Base-by-base conservation (phyloP, 2,113 vertebrate genomes). In the Neodontobutis hainanensis region DNA sequence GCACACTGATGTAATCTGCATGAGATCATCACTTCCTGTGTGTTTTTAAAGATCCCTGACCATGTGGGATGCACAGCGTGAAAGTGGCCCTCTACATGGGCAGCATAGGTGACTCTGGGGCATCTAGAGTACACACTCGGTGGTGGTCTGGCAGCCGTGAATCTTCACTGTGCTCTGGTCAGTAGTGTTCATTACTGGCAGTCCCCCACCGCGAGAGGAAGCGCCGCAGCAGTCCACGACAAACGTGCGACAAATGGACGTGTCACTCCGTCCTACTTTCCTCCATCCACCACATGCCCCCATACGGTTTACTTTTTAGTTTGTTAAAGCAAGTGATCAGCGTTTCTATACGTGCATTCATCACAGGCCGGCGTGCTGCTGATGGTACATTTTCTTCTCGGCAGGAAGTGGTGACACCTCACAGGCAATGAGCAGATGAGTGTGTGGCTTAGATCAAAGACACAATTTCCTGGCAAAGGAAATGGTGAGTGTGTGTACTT, bases 381-480 rank as follows among this genome's bases (percentile, higher is more conserved):
- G 4, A 51, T 14, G 5, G 64, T 71, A 69, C 16, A 74, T 67
- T 45, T 65, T 43, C 44, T 65, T 19, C 4, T 0, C 43, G 4
- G 6, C 9, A 27, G 66, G 63, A 65, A 61, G 58, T 53, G 66
- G 59, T 63, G 80, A 70, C 80, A 78, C 68, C 69, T 83, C 53
- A 3, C 83, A 73, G 75, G 76, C 50, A 40, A 77, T 76, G 73
- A 61, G 68, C 84, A 80, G 78, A 80, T 78, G 69, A 81, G 81
- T 71, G 77, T 42, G 72, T 78, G 85, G 75, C 75, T 84, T 73
- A 65, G 75, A 87, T 87, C 80, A 85, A 87, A 89, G 78, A 82
- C 77, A 84, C 84, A 77, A 88, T 89, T 89, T 89, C 85, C 85
- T 86, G 84, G 73, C 63, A 77, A 11, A 87, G 85, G 88, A 89